Percentiles rank a stretch among this genome's conserved stretches.
phyloP scores from a whole-genome alignment of 2,888 invertebrate species.

The Sarcophaga rosellei region DNA sequence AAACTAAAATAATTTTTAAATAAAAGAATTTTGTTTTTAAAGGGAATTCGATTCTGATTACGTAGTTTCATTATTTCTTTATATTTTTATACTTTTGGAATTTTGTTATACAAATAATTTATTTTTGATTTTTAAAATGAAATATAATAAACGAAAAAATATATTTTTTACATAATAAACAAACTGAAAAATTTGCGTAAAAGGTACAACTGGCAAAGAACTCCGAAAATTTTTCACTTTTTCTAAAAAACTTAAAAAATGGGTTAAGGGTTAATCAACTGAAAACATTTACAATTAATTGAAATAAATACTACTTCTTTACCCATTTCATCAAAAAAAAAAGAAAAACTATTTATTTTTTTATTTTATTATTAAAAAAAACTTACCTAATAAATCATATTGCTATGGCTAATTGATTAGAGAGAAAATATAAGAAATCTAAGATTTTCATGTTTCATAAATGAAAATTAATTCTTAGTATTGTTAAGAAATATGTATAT shows the following conservation, averaged over 20 bases:
- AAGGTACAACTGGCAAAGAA: slow-evolving; percentile 80
- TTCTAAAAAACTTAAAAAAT: slow-evolving; percentile 68
- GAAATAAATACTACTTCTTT: not conserved
- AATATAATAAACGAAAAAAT: slow-evolving; percentile 68
- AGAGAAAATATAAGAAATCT: slow-evolving; percentile 5
- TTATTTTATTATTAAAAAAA: not conserved
- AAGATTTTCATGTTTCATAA: too few relatives aligned
- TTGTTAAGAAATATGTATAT: too few relatives aligned
- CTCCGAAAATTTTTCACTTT: slow-evolving; percentile 80
- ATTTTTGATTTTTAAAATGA: slow-evolving; percentile 37
- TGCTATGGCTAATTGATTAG: not conserved
- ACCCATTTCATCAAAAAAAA: not conserved
- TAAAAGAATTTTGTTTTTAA: not conserved
- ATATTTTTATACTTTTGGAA: not conserved
- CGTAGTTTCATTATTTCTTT: not conserved
- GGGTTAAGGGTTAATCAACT: slow-evolving; percentile 56
- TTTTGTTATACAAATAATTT: not conserved
- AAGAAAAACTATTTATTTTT: not conserved
- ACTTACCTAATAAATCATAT: slow-evolving; percentile 43
- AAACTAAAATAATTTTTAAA: slow-evolving; percentile 44
- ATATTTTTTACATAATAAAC: slow-evolving; percentile 42
- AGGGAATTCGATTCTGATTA: not conserved
- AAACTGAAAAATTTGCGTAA: slow-evolving; percentile 66
- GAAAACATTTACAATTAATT: slow-evolving; percentile 21
- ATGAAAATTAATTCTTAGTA: too few relatives aligned